These are phyloP conservation scores for Melopsittacus undulatus DNA, from an alignment of 2,797 vertebrate species.

Conservation along the genomic window DNA sequence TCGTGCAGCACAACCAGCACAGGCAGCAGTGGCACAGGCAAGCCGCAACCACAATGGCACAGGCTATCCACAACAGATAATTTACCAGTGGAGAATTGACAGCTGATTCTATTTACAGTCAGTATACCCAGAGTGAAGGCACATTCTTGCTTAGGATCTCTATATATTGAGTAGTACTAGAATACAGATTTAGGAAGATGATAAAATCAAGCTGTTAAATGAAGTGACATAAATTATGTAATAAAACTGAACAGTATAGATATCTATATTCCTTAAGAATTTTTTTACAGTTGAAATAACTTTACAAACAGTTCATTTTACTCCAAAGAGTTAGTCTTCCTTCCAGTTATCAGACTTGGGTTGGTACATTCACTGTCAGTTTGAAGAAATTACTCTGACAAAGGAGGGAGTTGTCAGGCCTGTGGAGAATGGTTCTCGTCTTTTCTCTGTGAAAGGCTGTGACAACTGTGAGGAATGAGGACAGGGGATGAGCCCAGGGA, in stretches of 20 bases:
- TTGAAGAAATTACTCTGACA: conserved; percentile 3
- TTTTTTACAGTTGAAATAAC: neutral
- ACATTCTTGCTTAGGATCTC: neutral
- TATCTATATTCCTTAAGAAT: neutral
- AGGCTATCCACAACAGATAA: neutral
- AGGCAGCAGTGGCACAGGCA: neutral
- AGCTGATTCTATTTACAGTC: neutral
- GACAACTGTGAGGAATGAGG: neutral
- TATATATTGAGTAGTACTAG: neutral
- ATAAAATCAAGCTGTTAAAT: neutral
- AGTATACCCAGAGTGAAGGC: neutral
- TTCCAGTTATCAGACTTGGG: neutral
- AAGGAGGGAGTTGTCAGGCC: neutral
- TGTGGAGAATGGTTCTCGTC: neutral
- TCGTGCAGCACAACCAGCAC: neutral
- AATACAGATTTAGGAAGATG: neutral
- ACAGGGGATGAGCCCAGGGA: neutral
- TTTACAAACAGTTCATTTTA: neutral
- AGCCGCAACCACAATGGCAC: neutral
- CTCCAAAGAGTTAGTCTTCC: neutral
- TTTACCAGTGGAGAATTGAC: neutral
- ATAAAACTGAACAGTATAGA: neutral
- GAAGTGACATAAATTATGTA: neutral
- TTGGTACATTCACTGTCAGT: neutral
- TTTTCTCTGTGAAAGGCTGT: neutral